These are phyloP conservation scores for Achlya flavicornis DNA, from an alignment of 2,888 invertebrate genomes.

Conservation along the genomic window DNA sequence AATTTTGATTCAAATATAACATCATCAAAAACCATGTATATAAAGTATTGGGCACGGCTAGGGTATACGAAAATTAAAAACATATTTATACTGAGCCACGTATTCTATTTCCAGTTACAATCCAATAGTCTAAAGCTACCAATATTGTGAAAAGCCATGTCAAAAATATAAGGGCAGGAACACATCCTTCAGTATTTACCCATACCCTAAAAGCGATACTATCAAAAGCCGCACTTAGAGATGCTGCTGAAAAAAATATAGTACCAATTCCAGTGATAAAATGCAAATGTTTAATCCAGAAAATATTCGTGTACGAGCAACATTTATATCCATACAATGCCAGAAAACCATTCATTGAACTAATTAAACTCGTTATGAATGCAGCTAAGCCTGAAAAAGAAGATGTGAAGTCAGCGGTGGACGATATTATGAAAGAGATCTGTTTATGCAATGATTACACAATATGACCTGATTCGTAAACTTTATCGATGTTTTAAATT, in stretches of 20 bases:
- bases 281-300: conserved; percentile 42
- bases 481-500: too few relatives aligned
- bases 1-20: too few relatives aligned
- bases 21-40: too few relatives aligned
- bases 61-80: not conserved
- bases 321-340: conserved; percentile 37
- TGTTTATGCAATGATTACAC: not conserved
- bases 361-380: conserved; percentile 36
- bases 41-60: not conserved
- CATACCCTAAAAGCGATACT: conserved; percentile 42
- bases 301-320: conserved; percentile 22
- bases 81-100: conserved; percentile 16
- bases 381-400: conserved; percentile 49
- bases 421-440: not conserved
- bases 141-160: conserved; percentile 43
- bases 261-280: conserved; percentile 43
- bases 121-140: conserved; percentile 47
- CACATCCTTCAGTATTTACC: conserved; percentile 34
- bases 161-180: conserved; percentile 23
- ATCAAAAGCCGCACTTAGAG: conserved; percentile 45
- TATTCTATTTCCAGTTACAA: conserved; percentile 31
- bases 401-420: not conserved
- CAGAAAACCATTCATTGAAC: conserved; percentile 42
- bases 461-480: conserved; percentile 1
- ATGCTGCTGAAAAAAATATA: conserved; percentile 42